Percentiles rank a stretch among this genome's conserved stretches.
These are phyloP conservation scores for Bos javanicus DNA, from an alignment of 2,113 vertebrate genomes.

Conservation along the genomic window DNA sequence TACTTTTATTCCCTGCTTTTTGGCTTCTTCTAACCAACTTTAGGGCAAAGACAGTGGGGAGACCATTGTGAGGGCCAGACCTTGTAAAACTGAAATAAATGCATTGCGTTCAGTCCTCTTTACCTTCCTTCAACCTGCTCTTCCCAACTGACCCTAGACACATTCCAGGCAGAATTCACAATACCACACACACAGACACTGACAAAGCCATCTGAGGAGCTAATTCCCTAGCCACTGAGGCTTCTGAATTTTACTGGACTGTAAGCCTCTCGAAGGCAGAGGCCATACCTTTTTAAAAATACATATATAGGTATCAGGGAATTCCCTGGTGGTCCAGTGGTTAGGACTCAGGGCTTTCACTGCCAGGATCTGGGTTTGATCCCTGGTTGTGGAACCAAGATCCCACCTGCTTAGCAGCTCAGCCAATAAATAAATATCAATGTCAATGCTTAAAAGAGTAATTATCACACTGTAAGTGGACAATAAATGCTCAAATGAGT, in stretches of 20 bases:
- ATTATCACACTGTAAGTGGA: background rate
- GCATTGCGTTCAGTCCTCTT: background rate
- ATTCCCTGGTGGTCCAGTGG: background rate
- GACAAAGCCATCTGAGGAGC: background rate
- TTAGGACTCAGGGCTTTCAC: background rate
- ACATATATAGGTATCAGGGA: background rate
- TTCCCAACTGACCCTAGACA: background rate
- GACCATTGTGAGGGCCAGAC: background rate
- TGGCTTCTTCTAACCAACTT: background rate
- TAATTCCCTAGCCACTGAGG: background rate
- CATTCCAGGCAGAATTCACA: background rate
- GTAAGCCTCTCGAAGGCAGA: background rate
- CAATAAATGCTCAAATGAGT: background rate
- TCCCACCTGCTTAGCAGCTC: background rate
- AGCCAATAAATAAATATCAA: background rate
- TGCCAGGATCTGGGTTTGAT: background rate
- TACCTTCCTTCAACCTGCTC: background rate
- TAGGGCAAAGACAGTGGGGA: background rate
- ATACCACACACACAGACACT: background rate
- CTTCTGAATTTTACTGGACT: background rate
- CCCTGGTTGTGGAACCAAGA: background rate
- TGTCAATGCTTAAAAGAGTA: background rate
- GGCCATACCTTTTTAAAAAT: background rate
- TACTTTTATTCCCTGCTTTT: background rate
- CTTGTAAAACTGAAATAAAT: background rate